A percentile compares a stretch with the other conserved stretches of the same genome.
phyloP scores from a whole-genome alignment of 2,797 vertebrate genomes.

The Geotrypetes seraphini region DNA sequence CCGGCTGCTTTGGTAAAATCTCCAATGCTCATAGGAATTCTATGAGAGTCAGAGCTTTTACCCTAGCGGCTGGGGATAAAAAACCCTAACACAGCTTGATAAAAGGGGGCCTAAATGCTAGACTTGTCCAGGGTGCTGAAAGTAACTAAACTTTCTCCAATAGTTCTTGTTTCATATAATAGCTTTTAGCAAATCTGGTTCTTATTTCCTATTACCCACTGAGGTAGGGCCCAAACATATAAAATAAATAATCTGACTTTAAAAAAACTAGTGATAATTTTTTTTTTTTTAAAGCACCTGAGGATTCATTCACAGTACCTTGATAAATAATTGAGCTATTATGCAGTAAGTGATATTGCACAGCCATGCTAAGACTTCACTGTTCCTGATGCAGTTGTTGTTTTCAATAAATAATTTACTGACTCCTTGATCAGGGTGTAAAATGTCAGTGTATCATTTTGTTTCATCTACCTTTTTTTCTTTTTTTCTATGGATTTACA shows the following conservation, averaged over 20 bases:
- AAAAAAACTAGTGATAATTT: background rate
- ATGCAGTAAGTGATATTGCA: background rate
- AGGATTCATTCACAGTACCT: background rate
- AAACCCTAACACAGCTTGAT: too few relatives aligned
- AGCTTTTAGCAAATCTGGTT: background rate
- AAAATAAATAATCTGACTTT: background rate
- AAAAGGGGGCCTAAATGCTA: conserved; percentile 17
- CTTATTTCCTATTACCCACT: too few relatives aligned
- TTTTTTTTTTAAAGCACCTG: background rate
- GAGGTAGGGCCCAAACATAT: background rate
- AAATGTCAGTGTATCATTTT: background rate
- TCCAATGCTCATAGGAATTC: too few relatives aligned
- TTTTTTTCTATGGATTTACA: too few relatives aligned
- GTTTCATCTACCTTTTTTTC: background rate
- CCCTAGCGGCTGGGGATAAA: too few relatives aligned
- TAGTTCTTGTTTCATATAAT: background rate
- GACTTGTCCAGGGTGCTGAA: conserved; percentile 11
- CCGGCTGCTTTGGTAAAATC: too few relatives aligned
- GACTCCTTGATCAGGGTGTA: background rate
- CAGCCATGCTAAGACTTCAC: conserved; percentile 1
- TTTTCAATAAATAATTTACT: conserved; percentile 6
- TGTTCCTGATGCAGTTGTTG: conserved; percentile 3
- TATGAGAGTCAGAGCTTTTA: too few relatives aligned
- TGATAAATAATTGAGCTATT: background rate
- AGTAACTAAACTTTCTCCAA: conserved; percentile 8